Conservation (phyloP, 2,888 invertebrate species). For the Phyllotreta striolata region DNA sequence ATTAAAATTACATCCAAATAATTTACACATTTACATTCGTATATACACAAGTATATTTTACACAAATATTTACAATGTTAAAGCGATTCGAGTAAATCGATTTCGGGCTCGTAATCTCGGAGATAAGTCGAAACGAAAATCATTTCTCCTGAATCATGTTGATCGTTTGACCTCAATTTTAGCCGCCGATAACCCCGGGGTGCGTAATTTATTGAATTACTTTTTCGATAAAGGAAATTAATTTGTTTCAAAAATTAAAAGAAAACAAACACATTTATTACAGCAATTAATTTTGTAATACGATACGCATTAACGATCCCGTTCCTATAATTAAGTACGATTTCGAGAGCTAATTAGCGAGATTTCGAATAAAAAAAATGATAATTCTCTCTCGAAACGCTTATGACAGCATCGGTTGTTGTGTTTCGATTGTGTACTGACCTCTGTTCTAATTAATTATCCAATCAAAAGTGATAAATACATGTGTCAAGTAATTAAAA, state of each 20-base stretch:
- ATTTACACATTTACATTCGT: slow-evolving; percentile 49
- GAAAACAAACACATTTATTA: slow-evolving; percentile 42
- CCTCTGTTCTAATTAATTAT: slow-evolving; percentile 11
- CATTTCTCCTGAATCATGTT: slow-evolving; percentile 7
- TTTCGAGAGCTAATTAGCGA: slow-evolving; percentile 11
- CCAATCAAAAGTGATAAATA: neutral
- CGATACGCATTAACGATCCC: slow-evolving; percentile 32
- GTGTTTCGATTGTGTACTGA: slow-evolving; percentile 11
- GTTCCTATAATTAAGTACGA: slow-evolving; percentile 39
- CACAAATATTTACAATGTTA: slow-evolving; percentile 42
- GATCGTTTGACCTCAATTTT: slow-evolving; percentile 45
- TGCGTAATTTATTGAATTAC: slow-evolving; percentile 39
- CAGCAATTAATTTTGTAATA: slow-evolving; percentile 32
- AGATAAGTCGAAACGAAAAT: neutral
- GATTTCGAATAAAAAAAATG: slow-evolving; percentile 1
- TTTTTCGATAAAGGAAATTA: slow-evolving; percentile 43
- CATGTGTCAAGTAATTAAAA: slow-evolving; percentile 17
- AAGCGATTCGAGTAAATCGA: too few species aligned
- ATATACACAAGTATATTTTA: slow-evolving; percentile 46
- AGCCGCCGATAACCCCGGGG: slow-evolving; percentile 43
- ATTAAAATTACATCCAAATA: slow-evolving; percentile 44
- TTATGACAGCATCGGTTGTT: slow-evolving; percentile 5
- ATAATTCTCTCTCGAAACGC: slow-evolving; percentile 7
- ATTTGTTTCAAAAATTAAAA: slow-evolving; percentile 40
- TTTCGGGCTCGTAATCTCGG: too few species aligned